Evolutionary conservation across 2,888 invertebrate genomes (phyloP), one percentile per base, ranked within the genome.

Genomic region (Eulithis prunata): DNA sequence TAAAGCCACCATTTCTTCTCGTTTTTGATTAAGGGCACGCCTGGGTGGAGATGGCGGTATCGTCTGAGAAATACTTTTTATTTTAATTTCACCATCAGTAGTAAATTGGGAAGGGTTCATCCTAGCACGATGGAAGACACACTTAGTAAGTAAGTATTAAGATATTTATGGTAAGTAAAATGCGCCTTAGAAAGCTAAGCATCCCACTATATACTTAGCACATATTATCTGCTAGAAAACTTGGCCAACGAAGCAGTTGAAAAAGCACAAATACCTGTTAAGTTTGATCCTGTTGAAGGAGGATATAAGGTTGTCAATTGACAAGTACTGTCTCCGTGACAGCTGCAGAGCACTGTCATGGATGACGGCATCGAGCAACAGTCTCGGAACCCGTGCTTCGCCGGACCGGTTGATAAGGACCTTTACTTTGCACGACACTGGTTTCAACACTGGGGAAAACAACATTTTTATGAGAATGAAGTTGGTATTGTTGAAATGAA

Each of bases 381-480:
- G 86, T 1, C 95, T 94, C n/a, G 95, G 94, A 13, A 95, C 94
- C 61, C 95, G 94, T 0, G 94, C 93, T 72, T 94, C 93, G 74
- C 91, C 90, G 76, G 95, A 94, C 72, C 96, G 94, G 79, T 95
- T 96, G 74, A 97, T 95, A 49, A 96, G 95, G 57, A 97, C 94
- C 86, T 96, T 96, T 57, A 96, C 95, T 83, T 97, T 96, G 64
- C 96, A 95, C 0, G 96, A 95, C 72, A 96, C 95, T 3, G 97
- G 97, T 82, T 96, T 96, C 51, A 97, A 80, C 73, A 97, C 97
- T 97, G 87, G 49, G 36, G 52, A 21, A 32, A 32, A 45, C 10
- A n/a, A 1, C 0, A 12, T 54, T 38, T 7, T 32, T 1, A 32
- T 6, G 3, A 32, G 3, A 32, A 32, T 5, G 0, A 1, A 32